Conservation (phyloP, 2,888 invertebrate species). For the Thymelicus lineola region DNA sequence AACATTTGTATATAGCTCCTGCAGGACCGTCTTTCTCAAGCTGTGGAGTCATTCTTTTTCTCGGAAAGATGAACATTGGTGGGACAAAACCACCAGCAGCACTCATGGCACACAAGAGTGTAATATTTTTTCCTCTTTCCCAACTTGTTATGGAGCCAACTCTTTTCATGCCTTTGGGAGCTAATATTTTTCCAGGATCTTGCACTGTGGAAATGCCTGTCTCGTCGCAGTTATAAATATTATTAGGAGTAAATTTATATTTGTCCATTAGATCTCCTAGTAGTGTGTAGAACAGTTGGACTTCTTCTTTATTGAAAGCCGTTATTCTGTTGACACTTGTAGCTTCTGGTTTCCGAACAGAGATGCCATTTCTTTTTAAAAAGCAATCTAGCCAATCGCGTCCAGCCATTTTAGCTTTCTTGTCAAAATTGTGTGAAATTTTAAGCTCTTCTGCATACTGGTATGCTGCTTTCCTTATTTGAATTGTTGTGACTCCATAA, state of each 20-base stretch:
- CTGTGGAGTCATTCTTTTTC: constrained; percentile 60
- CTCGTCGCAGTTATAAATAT: constrained; percentile 67
- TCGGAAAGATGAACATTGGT: constrained; percentile 72
- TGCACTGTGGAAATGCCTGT: constrained; percentile 66
- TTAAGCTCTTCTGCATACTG: constrained; percentile 44
- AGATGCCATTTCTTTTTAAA: constrained; percentile 42
- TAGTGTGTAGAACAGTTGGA: neutral
- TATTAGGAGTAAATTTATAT: constrained; percentile 39
- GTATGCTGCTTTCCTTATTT: constrained; percentile 44
- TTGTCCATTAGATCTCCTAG: neutral
- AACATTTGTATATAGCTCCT: constrained; percentile 55
- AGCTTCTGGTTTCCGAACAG: constrained; percentile 34
- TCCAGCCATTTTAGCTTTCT: constrained; percentile 47
- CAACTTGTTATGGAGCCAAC: constrained; percentile 64
- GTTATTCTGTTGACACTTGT: neutral
- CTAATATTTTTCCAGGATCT: constrained; percentile 59
- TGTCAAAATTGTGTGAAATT: constrained; percentile 45
- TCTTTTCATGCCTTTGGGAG: constrained; percentile 60
- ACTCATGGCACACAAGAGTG: constrained; percentile 66
- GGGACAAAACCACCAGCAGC: constrained; percentile 61
- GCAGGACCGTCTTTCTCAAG: constrained; percentile 64
- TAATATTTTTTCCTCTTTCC: constrained; percentile 63
- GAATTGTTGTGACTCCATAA: constrained; percentile 43
- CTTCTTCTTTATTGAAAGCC: neutral
- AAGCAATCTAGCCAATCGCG: constrained; percentile 47